Evolutionary conservation across 2,113 vertebrate species (phyloP).

Genomic region (Plectropomus leopardus): DNA sequence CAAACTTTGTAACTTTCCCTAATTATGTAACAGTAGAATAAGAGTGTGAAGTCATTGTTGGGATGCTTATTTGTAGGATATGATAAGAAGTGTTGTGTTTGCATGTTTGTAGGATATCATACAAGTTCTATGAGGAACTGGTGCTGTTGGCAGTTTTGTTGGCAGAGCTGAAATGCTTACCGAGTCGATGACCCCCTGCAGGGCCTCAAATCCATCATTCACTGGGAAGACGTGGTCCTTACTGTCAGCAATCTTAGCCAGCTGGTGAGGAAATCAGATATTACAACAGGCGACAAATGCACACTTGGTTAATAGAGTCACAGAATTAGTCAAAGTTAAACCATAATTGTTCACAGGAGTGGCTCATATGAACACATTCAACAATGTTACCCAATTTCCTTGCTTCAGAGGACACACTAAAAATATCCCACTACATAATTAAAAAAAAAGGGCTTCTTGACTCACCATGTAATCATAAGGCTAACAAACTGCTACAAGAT

Average conservation of each 20-base stretch:
- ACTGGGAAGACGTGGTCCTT: slow-evolving; percentile 98
- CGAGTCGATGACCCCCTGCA: slow-evolving; percentile 96
- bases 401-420: neutral
- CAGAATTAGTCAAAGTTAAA: neutral
- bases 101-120: too few species aligned
- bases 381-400: neutral
- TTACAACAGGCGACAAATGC: neutral
- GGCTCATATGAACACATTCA: neutral
- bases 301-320: neutral
- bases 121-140: too few species aligned
- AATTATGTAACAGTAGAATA: too few species aligned
- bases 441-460: neutral
- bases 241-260: slow-evolving; percentile 98
- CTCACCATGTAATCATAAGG: neutral
- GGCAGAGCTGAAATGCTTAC: slow-evolving; percentile 83
- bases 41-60: too few species aligned
- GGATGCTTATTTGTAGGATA: too few species aligned
- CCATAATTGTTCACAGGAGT: neutral
- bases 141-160: neutral
- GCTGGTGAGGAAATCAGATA: slow-evolving; percentile 78
- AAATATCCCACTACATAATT: neutral
- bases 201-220: slow-evolving; percentile 96
- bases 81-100: too few species aligned
- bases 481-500: too few species aligned
- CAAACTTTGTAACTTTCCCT: too few species aligned